Evolutionary conservation across 1,140 invertebrate genomes (phyloP).

Genomic region (Neodiprion lecontei): DNA sequence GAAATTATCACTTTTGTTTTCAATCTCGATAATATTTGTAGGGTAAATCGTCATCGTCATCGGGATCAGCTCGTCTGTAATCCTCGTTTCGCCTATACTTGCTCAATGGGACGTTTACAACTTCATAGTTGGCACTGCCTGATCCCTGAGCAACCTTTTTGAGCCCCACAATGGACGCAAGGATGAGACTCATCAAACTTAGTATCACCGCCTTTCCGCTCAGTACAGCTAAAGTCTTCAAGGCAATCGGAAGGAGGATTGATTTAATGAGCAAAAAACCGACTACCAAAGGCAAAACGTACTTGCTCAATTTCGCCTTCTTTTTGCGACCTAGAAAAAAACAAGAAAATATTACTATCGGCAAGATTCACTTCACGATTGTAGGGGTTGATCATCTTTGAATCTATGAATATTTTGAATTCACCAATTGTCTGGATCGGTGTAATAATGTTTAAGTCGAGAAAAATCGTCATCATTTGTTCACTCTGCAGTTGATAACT

Average conservation of each 20-base stretch:
- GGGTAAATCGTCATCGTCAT: slow-evolving; percentile 40
- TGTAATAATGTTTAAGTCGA: too few species aligned
- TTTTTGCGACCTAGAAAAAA: slow-evolving; percentile 44
- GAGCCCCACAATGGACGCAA: slow-evolving; percentile 59
- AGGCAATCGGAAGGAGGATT: slow-evolving; percentile 67
- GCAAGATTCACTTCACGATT: too few species aligned
- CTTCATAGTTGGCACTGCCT: slow-evolving; percentile 36
- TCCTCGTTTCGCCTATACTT: slow-evolving; percentile 54
- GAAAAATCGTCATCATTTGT: too few species aligned
- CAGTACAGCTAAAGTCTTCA: slow-evolving; percentile 69
- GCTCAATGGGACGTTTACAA: slow-evolving; percentile 41
- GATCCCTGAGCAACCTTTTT: slow-evolving; percentile 44
- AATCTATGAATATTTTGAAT: too few species aligned
- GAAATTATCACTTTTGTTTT: too few species aligned
- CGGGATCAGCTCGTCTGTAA: slow-evolving; percentile 35
- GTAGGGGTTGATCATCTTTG: too few species aligned
- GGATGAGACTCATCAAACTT: slow-evolving; percentile 63
- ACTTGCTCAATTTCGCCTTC: slow-evolving; percentile 55
- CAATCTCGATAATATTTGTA: slow-evolving; percentile 49
- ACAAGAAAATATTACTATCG: background rate
- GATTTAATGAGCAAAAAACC: slow-evolving; percentile 69
- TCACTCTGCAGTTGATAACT: too few species aligned
- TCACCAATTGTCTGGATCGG: too few species aligned
- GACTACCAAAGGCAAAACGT: slow-evolving; percentile 66
- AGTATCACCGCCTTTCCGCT: slow-evolving; percentile 68